A percentile compares a stretch with the other conserved stretches of the same genome.
phyloP scores from a whole-genome alignment of 2,113 vertebrate species.

The Poeciliopsis turrubarensis region DNA sequence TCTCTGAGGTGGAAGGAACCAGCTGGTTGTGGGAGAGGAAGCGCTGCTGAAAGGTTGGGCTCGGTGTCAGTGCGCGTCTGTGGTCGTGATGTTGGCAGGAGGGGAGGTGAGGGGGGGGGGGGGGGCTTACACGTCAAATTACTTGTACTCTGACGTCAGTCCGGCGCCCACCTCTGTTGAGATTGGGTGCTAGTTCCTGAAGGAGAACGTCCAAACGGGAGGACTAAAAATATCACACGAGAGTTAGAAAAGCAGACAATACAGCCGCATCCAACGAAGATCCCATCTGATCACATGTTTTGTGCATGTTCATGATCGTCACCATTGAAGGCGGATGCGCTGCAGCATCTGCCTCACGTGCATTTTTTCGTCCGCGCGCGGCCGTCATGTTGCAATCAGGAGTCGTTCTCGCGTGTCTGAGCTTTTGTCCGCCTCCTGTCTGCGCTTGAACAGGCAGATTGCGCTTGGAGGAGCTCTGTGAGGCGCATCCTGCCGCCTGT shows the following conservation, averaged over 20 bases:
- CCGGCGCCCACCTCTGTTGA: constrained; percentile 82
- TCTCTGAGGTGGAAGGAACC: constrained; percentile 44
- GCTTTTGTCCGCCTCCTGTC: not conserved
- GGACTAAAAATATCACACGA: constrained; percentile 75
- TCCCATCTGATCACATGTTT: not conserved
- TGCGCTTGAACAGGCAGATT: not conserved
- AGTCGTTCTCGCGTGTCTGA: not conserved
- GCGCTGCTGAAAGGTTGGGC: constrained; percentile 49
- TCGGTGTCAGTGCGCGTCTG: constrained; percentile 19
- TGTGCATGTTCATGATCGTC: not conserved
- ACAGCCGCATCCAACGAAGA: constrained; percentile 6
- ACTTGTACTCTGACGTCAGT: constrained; percentile 93
- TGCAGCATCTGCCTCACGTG: not conserved
- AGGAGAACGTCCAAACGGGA: constrained; percentile 38
- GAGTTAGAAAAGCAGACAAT: not conserved
- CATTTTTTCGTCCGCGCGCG: not conserved
- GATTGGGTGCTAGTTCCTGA: constrained; percentile 76
- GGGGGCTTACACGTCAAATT: constrained; percentile 88
- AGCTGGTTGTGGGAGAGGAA: constrained; percentile 59
- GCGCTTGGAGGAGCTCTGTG: not conserved
- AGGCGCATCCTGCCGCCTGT: not conserved
- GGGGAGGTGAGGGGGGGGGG: constrained; percentile 1
- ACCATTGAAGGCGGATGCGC: not conserved
- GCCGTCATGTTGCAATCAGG: not conserved
- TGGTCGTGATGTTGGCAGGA: constrained; percentile 58